These are phyloP conservation scores for Pristionchus mayeri DNA, from an alignment of 2,888 invertebrate species.

Conservation along the genomic window DNA sequence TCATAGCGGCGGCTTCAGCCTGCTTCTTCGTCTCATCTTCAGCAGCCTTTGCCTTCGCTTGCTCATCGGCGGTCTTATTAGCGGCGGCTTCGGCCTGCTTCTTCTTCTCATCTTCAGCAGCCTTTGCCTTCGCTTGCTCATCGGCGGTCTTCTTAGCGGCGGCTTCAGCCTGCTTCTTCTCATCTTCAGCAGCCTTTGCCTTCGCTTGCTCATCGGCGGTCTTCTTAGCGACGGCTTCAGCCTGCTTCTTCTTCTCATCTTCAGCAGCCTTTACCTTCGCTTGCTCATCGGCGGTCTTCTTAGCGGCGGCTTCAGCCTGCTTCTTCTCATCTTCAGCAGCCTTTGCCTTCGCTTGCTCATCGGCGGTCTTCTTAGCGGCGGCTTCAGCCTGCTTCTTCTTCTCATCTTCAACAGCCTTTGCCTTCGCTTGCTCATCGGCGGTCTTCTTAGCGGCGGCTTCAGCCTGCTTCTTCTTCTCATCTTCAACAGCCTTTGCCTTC, in stretches of 20 bases:
- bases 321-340: too few species aligned
- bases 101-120: background rate
- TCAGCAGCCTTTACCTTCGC: too few species aligned
- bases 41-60: background rate
- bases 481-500: too few species aligned
- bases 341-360: too few species aligned
- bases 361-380: too few species aligned
- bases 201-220: background rate
- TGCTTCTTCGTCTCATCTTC: too few species aligned
- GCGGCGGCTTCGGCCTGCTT: slow-evolving; percentile 13
- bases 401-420: too few species aligned
- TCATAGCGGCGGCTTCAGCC: slow-evolving; percentile 37
- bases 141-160: background rate
- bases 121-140: background rate
- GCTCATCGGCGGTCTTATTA: background rate
- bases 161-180: background rate
- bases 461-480: too few species aligned
- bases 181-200: background rate
- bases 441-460: too few species aligned
- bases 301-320: background rate
- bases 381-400: too few species aligned
- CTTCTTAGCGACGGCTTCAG: background rate
- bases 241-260: background rate
- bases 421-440: too few species aligned
- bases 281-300: too few species aligned